A percentile compares a stretch with the other conserved stretches of the same genome.
Evolutionary conservation across 1,140 invertebrate genomes (phyloP).

Genomic region (Melitaea cinxia): DNA sequence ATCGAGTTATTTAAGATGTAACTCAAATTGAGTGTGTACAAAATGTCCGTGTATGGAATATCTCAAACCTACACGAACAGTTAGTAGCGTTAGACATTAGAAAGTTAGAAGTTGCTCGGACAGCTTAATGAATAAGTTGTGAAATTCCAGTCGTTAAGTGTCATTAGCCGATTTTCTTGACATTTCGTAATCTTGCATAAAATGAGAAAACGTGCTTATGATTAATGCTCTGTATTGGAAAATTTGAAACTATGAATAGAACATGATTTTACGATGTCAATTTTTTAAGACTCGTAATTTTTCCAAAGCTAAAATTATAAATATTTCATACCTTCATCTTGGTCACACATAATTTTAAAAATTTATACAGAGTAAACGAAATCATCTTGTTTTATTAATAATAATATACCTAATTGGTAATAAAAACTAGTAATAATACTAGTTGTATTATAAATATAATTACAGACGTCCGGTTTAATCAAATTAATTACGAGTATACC

Average conservation of each 20-base stretch:
- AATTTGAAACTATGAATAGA: not conserved
- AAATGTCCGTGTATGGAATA: not conserved
- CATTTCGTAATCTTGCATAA: slow-evolving; percentile 36
- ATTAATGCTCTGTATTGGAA: slow-evolving; percentile 23
- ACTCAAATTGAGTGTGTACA: no score
- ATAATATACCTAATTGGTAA: no score
- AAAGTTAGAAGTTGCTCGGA: slow-evolving; percentile 50
- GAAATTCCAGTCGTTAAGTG: slow-evolving; percentile 53
- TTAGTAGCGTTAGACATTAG: slow-evolving; percentile 42
- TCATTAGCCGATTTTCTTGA: slow-evolving; percentile 50
- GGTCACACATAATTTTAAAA: no score
- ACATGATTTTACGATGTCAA: not conserved
- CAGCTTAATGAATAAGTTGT: slow-evolving; percentile 64
- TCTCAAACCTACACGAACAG: not conserved
- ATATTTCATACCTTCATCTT: no score
- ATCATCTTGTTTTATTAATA: no score
- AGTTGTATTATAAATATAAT: no score
- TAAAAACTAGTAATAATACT: no score
- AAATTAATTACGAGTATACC: slow-evolving; percentile 20
- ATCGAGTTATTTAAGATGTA: no score
- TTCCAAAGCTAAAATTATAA: no score
- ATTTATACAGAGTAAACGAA: no score
- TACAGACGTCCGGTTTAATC: no score
- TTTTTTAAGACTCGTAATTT: not conserved
- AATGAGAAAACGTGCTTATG: slow-evolving; percentile 36